These are phyloP conservation scores for Catharus minimus DNA, from an alignment of 2,113 vertebrate species.

Conservation along the genomic window DNA sequence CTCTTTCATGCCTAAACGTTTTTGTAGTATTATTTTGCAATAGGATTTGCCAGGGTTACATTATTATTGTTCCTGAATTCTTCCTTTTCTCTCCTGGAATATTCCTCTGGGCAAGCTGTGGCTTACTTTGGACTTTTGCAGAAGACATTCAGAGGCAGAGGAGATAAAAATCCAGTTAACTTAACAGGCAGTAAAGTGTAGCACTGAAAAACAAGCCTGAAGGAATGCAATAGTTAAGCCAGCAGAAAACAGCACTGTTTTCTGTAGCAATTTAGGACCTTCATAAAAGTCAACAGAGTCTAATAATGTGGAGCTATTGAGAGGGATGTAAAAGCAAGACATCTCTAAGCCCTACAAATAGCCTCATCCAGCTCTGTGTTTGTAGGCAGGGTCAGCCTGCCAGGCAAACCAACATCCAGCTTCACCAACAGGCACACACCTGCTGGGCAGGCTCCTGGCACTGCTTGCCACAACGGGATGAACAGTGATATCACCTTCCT, in stretches of 20 bases:
- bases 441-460: neutral
- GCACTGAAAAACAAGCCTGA: slow-evolving; percentile 44
- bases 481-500: neutral
- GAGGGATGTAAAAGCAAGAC: neutral
- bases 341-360: neutral
- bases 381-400: neutral
- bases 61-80: slow-evolving; percentile 43
- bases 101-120: slow-evolving; percentile 40
- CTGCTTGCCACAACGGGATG: too few relatives aligned
- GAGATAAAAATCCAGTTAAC: slow-evolving; percentile 62
- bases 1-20: slow-evolving; percentile 24
- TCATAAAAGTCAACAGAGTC: slow-evolving; percentile 20
- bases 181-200: slow-evolving; percentile 40
- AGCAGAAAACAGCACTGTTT: slow-evolving; percentile 21
- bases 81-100: slow-evolving; percentile 23
- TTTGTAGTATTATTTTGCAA: slow-evolving; percentile 34
- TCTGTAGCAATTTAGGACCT: slow-evolving; percentile 36
- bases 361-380: neutral
- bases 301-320: neutral
- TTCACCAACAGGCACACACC: neutral
- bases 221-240: slow-evolving; percentile 38
- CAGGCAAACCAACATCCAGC: neutral
- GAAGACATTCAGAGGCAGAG: slow-evolving; percentile 34
- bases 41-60: neutral
- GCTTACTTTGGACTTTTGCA: slow-evolving; percentile 28